Conservation (phyloP, 2,888 invertebrate species). For the Drosophila formosana region DNA sequence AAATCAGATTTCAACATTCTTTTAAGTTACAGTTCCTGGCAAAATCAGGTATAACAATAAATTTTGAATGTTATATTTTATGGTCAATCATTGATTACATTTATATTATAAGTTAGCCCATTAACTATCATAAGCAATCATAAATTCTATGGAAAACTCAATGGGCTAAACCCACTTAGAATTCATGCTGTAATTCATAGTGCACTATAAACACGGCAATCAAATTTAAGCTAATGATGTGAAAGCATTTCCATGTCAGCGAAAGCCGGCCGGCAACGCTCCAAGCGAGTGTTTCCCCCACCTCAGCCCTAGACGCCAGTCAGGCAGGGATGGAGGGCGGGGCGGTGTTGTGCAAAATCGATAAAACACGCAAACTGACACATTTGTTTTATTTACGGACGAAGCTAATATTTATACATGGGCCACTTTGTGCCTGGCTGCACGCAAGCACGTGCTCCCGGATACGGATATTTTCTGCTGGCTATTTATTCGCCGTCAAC, state of each 20-base stretch:
- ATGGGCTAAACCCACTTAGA: no score
- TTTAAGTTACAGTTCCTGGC: no score
- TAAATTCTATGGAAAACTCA: no score
- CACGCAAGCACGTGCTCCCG: constrained; percentile 73
- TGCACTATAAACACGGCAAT: background rate
- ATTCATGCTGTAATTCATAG: no score
- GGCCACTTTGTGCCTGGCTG: constrained; percentile 43
- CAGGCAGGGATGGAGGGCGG: background rate
- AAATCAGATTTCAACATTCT: no score
- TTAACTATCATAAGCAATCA: no score
- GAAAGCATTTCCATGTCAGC: constrained; percentile 8
- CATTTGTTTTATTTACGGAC: constrained; percentile 47
- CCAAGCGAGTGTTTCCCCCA: background rate
- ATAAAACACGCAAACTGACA: constrained; percentile 48
- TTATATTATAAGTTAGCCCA: no score
- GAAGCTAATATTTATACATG: constrained; percentile 61
- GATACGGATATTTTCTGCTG: constrained; percentile 10
- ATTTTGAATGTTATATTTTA: no score
- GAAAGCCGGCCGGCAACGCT: constrained; percentile 21
- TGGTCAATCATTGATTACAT: no score
- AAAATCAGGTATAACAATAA: no score
- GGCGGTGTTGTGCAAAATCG: constrained; percentile 63
- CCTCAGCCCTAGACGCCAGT: background rate
- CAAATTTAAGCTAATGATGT: constrained; percentile 13
- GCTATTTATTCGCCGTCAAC: constrained; percentile 75